Evolutionary conservation across 2,888 invertebrate species (phyloP).

Genomic region (Drosophila ochracea): DNA sequence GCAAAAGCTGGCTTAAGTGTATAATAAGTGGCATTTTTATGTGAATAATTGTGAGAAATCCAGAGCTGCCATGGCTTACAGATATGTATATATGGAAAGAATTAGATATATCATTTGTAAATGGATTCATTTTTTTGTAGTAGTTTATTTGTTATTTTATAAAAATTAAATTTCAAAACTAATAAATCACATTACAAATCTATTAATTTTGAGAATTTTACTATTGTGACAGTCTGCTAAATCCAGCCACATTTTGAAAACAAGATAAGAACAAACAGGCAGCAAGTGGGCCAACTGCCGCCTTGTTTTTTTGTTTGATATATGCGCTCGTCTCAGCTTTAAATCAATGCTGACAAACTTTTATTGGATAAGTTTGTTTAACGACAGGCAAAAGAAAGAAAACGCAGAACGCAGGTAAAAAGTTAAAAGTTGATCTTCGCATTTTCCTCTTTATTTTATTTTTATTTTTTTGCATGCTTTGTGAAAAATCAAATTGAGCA

Average conservation of each 20-base stretch:
- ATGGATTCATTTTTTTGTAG: background rate
- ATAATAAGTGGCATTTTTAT: constrained; percentile 57
- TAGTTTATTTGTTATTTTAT: background rate
- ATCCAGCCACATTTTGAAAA: background rate
- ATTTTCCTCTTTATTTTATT: constrained; percentile 1
- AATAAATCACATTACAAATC: background rate
- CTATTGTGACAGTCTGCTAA: background rate
- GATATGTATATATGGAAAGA: constrained; percentile 1
- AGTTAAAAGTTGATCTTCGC: constrained; percentile 57
- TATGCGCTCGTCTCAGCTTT: constrained; percentile 77
- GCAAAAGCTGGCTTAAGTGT: constrained; percentile 61
- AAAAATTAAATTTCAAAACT: background rate
- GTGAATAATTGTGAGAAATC: constrained; percentile 12
- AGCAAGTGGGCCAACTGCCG: constrained; percentile 29
- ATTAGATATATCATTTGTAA: background rate
- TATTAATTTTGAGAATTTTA: constrained; percentile 1
- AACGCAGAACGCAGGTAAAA: constrained; percentile 65
- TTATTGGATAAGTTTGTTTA: constrained; percentile 85
- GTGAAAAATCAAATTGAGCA: constrained; percentile 78
- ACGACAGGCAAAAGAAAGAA: constrained; percentile 66
- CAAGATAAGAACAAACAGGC: constrained; percentile 40
- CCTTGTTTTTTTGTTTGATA: constrained; percentile 57
- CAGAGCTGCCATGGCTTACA: constrained; percentile 1
- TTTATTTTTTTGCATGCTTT: constrained; percentile 43
- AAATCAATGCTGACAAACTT: constrained; percentile 85